Percentiles rank a stretch among this genome's conserved stretches.
These are phyloP conservation scores for Byasa hedistus DNA, from an alignment of 2,888 invertebrate species.

Conservation along the genomic window DNA sequence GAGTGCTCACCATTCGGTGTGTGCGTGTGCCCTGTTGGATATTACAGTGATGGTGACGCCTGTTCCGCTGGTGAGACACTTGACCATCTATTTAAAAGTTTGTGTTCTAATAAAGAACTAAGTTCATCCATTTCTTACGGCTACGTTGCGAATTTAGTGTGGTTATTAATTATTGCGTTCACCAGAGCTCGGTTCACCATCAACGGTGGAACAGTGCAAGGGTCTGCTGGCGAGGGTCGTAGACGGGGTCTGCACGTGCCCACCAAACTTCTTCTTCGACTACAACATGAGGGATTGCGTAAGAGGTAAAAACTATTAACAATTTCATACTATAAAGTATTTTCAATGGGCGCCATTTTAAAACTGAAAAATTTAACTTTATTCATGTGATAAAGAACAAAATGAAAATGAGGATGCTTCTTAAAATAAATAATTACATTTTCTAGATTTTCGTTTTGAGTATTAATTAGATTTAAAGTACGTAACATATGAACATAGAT, in stretches of 20 bases:
- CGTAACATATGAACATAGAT: no score
- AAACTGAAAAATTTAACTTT: no score
- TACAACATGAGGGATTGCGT: conserved; percentile 65
- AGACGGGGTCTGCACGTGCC: conserved; percentile 62
- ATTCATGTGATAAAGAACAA: no score
- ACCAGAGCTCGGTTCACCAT: conserved; percentile 62
- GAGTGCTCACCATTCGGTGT: conserved; percentile 49
- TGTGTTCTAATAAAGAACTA: no score
- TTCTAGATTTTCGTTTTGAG: no score
- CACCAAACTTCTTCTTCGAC: conserved; percentile 60
- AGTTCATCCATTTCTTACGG: no score
- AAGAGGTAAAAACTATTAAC: conserved; percentile 66
- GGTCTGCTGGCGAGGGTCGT: conserved; percentile 53
- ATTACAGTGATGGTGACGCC: conserved; percentile 46
- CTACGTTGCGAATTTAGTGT: no score
- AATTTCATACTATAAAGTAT: no score
- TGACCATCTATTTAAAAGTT: not conserved
- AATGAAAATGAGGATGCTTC: no score
- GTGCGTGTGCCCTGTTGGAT: conserved; percentile 64
- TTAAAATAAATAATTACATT: no score
- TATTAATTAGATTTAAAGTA: no score
- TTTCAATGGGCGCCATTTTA: no score
- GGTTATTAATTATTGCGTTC: not conserved
- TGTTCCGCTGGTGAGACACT: conserved; percentile 64
- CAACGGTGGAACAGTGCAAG: conserved; percentile 49